Conservation (phyloP, 2,113 vertebrate species). For the Corydoras maculifer region DNA sequence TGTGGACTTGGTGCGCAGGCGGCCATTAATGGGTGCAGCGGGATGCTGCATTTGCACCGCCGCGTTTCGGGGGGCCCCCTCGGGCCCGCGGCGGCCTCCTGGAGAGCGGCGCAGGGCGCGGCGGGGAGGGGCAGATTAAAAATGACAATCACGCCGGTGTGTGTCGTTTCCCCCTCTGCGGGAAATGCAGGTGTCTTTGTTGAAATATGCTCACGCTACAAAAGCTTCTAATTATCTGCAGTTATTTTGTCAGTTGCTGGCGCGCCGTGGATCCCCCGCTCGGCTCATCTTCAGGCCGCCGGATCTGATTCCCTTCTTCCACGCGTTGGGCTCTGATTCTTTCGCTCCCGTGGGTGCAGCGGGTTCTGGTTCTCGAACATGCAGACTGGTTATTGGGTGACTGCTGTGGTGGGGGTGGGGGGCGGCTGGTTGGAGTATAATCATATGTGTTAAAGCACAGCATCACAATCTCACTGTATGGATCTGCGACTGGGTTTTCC, state of each 20-base stretch:
- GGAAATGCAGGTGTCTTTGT: constrained; percentile 76
- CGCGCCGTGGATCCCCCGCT: constrained; percentile 64
- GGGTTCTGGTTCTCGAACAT: not conserved
- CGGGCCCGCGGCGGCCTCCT: constrained; percentile 54
- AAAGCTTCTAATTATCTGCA: constrained; percentile 75
- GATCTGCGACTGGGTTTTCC: no score
- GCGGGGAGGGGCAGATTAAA: constrained; percentile 66
- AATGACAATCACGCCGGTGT: constrained; percentile 69
- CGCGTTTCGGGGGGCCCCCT: constrained; percentile 18
- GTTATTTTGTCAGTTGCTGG: constrained; percentile 75
- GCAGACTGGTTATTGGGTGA: not conserved
- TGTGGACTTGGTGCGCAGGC: constrained; percentile 20
- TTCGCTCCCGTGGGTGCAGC: constrained; percentile 29
- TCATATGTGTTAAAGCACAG: no score
- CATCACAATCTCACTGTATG: no score
- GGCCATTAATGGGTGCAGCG: constrained; percentile 31
- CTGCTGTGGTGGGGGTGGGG: not conserved
- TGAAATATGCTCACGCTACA: constrained; percentile 69
- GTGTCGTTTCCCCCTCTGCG: constrained; percentile 61
- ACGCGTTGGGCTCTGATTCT: constrained; percentile 36
- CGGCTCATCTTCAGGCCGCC: constrained; percentile 60
- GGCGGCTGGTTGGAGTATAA: no score
- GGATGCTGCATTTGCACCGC: constrained; percentile 26
- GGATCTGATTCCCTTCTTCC: constrained; percentile 45
- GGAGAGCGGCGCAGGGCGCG: constrained; percentile 57